phyloP scores from a whole-genome alignment of 1,140 invertebrate species.

The Zaprionus kolodkinae region DNA sequence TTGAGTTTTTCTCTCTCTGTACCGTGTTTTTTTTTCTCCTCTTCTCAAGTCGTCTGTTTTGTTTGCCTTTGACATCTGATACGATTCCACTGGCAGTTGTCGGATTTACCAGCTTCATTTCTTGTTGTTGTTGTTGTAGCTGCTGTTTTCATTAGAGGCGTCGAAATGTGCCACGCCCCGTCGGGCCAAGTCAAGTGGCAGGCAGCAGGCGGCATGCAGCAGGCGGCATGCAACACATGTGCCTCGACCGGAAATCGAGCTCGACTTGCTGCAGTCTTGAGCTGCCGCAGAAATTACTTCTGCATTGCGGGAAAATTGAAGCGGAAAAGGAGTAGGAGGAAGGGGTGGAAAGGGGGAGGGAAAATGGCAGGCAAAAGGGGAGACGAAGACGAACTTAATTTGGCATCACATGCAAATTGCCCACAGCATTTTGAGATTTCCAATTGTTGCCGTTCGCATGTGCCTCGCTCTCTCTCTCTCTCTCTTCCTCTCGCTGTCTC shows the following conservation, averaged over 20 bases:
- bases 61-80: slow-evolving; percentile 57
- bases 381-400: slow-evolving; percentile 30
- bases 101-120: slow-evolving; percentile 15
- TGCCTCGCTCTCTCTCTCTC: neutral
- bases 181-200: too few relatives aligned
- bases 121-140: slow-evolving; percentile 9
- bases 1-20: neutral
- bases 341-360: too few relatives aligned
- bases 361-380: too few relatives aligned
- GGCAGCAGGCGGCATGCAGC: slow-evolving; percentile 28
- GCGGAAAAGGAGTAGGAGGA: too few relatives aligned
- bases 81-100: slow-evolving; percentile 54
- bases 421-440: slow-evolving; percentile 36
- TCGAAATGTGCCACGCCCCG: slow-evolving; percentile 62
- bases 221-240: neutral
- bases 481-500: neutral
- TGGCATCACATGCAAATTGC: slow-evolving; percentile 51
- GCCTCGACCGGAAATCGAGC: slow-evolving; percentile 56
- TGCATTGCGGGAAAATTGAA: slow-evolving; percentile 24
- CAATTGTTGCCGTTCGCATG: slow-evolving; percentile 34
- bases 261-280: slow-evolving; percentile 29
- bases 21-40: neutral
- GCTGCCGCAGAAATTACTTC: slow-evolving; percentile 19
- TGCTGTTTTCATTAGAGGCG: slow-evolving; percentile 55
- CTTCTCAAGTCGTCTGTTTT: slow-evolving; percentile 31